Evolutionary conservation across 1,140 invertebrate species (phyloP), one percentile per base, ranked within the genome.

Genomic region (Drosophila yakuba): DNA sequence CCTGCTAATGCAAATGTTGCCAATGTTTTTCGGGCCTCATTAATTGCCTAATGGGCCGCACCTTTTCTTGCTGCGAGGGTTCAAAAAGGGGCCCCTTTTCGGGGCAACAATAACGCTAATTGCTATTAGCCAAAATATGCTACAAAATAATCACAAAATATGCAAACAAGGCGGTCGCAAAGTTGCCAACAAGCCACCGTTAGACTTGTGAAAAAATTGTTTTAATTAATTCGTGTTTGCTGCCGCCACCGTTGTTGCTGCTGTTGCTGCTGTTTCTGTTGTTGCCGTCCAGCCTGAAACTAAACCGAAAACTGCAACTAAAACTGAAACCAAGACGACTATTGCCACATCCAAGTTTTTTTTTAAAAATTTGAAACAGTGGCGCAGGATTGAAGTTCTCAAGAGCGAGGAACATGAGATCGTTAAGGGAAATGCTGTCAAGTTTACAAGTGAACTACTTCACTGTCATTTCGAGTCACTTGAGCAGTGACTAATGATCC

Each of bases 11-110:
- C 60, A 64, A 68, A 41, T 74, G 36, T 76, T 69, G 38, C 51
- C 56, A 72, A 67, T 67, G 59, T 28, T 36, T 48, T 75, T 68
- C 77, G 51, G 75, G 83, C 83, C 76, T 83, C 83, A 88, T 86
- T 86, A 89, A 86, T 83, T 86, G 79, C 72, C 71, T 86, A 86
- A 86, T 86, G 83, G 83, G 75, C 79, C 83, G 83, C 83, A 72
- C 83, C 84, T 83, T 55, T 1, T 17, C 8, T 51, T 14, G 23
- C 15, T 11, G 17, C 4, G 77, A 59, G 54, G 64, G 41, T 58
- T 41, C 57, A 54, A 64, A 14, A 15, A 14, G 8, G 45, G 43
- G 4, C 54, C 52, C 32, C 44, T 20, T 60, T 20, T 20, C 2
- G 1, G 55, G 47, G 55, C 61, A 76, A 68, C 83, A 83, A 89